Conservation (phyloP, 1,140 invertebrate species). For the Diorhabda sublineata region DNA sequence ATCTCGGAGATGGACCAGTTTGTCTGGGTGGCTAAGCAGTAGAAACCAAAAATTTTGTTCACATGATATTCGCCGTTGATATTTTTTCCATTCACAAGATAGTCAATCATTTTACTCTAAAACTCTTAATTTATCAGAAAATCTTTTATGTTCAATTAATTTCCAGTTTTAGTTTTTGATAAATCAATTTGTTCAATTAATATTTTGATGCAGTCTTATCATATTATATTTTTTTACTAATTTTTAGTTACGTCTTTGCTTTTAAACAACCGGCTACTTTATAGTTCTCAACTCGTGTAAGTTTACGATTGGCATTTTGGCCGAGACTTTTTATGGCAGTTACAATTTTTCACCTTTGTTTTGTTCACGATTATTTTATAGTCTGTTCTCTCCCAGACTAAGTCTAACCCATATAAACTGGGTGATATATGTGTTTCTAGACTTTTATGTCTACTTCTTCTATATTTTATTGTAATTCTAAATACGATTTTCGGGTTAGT, state of each 20-base stretch:
- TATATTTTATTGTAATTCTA: constrained; percentile 7
- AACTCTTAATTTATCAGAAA: too few species aligned
- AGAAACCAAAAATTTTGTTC: too few species aligned
- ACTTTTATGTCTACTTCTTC: constrained; percentile 34
- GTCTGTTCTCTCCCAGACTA: constrained; percentile 32
- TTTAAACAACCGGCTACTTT: constrained; percentile 9
- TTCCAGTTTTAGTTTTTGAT: too few species aligned
- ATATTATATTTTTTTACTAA: background rate
- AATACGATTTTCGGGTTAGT: background rate
- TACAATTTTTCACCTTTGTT: constrained; percentile 41
- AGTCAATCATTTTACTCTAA: too few species aligned
- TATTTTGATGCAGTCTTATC: too few species aligned
- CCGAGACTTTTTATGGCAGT: constrained; percentile 35
- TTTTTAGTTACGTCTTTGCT: background rate
- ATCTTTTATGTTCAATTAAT: too few species aligned
- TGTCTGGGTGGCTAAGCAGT: too few species aligned
- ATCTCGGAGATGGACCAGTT: too few species aligned
- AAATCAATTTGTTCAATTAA: too few species aligned
- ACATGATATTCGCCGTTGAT: too few species aligned
- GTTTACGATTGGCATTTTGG: constrained; percentile 38
- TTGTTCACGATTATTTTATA: constrained; percentile 36
- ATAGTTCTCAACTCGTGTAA: constrained; percentile 24
- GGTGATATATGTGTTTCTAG: constrained; percentile 42
- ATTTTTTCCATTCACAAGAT: too few species aligned
- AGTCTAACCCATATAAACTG: constrained; percentile 40